phyloP scores from a whole-genome alignment of 2,888 invertebrate species.

The Erynnis tages region DNA sequence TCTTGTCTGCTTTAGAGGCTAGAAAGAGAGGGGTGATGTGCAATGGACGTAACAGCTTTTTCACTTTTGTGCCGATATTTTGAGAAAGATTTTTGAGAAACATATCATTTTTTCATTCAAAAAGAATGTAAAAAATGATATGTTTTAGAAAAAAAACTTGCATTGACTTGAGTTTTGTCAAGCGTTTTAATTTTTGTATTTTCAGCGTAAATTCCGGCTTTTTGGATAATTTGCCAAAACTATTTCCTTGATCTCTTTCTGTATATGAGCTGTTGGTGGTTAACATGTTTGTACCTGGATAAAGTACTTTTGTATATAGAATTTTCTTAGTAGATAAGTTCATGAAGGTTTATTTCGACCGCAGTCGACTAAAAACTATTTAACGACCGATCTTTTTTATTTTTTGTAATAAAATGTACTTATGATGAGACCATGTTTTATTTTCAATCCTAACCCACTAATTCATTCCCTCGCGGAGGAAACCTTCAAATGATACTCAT shows the following conservation, averaged over 20 bases:
- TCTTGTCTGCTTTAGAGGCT: constrained; percentile 19
- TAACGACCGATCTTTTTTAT: constrained; percentile 49
- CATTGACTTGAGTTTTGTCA: no score
- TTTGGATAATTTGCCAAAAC: constrained; percentile 2
- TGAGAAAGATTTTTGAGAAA: constrained; percentile 2
- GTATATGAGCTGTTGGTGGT: constrained; percentile 33
- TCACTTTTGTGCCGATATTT: not conserved
- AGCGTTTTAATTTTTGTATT: no score
- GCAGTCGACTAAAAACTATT: constrained; percentile 77
- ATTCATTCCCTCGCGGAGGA: no score
- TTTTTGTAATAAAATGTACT: constrained; percentile 68
- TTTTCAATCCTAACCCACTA: no score
- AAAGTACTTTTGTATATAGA: constrained; percentile 67
- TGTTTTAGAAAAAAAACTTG: no score
- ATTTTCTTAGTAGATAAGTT: constrained; percentile 47
- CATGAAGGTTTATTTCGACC: constrained; percentile 67
- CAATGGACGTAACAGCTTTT: constrained; percentile 32
- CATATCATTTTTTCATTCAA: no score
- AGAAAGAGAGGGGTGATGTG: constrained; percentile 25
- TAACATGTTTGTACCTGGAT: constrained; percentile 53
- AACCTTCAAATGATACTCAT: no score
- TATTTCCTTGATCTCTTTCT: constrained; percentile 51
- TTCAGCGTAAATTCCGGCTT: constrained; percentile 1
- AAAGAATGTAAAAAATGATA: no score
- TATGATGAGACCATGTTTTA: constrained; percentile 37